Conservation (phyloP, 2,113 vertebrate species). For the Junco hyemalis region DNA sequence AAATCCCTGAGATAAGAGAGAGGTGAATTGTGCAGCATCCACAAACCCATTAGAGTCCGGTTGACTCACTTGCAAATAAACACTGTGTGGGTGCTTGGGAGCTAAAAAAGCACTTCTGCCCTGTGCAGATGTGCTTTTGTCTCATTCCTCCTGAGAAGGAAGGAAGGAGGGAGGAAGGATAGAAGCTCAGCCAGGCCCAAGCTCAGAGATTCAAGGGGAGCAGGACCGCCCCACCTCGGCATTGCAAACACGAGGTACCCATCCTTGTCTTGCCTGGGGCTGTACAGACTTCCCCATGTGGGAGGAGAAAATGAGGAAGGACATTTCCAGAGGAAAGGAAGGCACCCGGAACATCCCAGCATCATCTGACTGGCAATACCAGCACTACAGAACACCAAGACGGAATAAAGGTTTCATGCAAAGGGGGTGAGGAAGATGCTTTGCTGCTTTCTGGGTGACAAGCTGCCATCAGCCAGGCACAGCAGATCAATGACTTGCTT, state of each 20-base stretch:
- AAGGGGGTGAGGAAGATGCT: not conserved
- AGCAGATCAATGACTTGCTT: not conserved
- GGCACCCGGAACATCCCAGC: not conserved
- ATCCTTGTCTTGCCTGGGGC: not conserved
- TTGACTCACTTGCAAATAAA: conserved; percentile 34
- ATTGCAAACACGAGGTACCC: fast-evolving
- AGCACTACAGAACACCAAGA: not conserved
- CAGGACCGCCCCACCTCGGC: not conserved
- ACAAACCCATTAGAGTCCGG: not conserved
- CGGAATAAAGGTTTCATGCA: not conserved
- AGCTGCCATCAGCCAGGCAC: not conserved
- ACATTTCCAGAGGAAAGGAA: not conserved
- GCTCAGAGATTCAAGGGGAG: fast-evolving
- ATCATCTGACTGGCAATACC: not conserved
- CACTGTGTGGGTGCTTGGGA: not conserved
- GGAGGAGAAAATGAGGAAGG: not conserved
- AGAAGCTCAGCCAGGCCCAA: not conserved
- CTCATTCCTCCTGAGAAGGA: not conserved
- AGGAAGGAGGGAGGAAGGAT: not conserved
- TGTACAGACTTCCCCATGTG: not conserved
- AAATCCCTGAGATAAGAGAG: not conserved
- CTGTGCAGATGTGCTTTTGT: not conserved
- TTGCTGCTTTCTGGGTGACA: not conserved
- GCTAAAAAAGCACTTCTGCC: not conserved
- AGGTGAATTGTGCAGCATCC: conserved; percentile 1